Evolutionary conservation across 2,888 invertebrate genomes (phyloP).

Genomic region (Rhingia campestris): DNA sequence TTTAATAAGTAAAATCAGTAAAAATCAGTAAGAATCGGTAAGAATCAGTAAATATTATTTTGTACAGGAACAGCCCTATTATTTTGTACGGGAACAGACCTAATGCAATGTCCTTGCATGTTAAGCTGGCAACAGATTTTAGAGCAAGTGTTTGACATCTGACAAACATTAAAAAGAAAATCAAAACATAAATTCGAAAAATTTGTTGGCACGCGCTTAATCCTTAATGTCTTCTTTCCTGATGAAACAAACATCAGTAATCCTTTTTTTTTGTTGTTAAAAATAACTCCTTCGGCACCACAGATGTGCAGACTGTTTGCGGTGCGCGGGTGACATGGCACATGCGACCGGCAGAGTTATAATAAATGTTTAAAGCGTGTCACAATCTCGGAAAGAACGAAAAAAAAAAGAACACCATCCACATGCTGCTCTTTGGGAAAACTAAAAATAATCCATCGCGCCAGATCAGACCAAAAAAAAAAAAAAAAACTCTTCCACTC

Average conservation of each 20-base stretch:
- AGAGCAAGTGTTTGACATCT: too few species aligned
- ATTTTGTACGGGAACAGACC: too few species aligned
- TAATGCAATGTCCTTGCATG: too few species aligned
- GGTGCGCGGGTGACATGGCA: constrained; percentile 56
- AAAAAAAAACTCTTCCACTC: constrained; percentile 25
- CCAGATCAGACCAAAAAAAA: not conserved
- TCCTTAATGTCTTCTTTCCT: not conserved
- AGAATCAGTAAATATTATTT: too few species aligned
- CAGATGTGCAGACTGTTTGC: constrained; percentile 61
- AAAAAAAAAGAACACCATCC: not conserved
- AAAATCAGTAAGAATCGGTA: too few species aligned
- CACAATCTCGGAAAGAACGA: constrained; percentile 42
- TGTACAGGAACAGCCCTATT: too few species aligned
- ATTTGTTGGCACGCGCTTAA: too few species aligned
- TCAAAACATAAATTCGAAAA: too few species aligned
- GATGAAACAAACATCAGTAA: not conserved
- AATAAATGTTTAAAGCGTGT: constrained; percentile 74
- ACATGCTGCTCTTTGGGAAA: constrained; percentile 50
- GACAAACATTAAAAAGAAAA: too few species aligned
- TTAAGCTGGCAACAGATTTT: too few species aligned
- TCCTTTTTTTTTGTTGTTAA: constrained; percentile 5
- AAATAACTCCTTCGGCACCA: constrained; percentile 45
- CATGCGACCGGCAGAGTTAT: constrained; percentile 64
- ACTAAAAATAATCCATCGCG: constrained; percentile 61
- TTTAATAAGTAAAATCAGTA: too few species aligned